phyloP scores from a whole-genome alignment of 2,113 vertebrate genomes.

The Notarius lentiginosus region DNA sequence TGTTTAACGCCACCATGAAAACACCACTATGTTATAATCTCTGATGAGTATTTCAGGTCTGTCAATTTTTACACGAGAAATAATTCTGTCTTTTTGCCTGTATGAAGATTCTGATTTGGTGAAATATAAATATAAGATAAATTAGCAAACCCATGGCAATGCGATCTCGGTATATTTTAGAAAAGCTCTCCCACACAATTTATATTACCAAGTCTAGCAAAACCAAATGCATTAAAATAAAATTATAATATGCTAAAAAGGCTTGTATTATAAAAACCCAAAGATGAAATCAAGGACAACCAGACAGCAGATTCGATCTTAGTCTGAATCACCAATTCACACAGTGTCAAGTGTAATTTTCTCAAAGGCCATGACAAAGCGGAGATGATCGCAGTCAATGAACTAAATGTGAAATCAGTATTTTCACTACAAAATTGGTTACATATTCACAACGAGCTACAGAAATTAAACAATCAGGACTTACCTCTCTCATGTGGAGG shows the following conservation, averaged over 20 bases:
- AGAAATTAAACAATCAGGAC: constrained; percentile 40
- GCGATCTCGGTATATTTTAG: neutral
- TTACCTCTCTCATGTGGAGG: constrained; percentile 86
- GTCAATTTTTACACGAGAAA: neutral
- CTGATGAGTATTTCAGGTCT: neutral
- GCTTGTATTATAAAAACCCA: neutral
- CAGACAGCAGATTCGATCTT: neutral
- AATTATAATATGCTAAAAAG: neutral
- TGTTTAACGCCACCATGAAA: neutral
- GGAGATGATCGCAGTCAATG: neutral
- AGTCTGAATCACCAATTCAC: neutral
- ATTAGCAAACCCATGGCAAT: neutral
- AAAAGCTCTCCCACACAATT: neutral
- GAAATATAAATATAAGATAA: neutral
- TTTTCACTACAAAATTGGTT: neutral
- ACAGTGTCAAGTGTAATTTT: neutral
- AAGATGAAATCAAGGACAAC: neutral
- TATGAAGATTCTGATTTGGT: neutral
- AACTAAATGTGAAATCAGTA: neutral
- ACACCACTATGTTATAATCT: neutral
- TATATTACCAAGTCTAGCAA: neutral
- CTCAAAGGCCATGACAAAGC: neutral
- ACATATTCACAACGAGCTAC: neutral
- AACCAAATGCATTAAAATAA: neutral
- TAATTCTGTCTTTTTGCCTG: neutral